Evolutionary conservation across 2,113 vertebrate species (phyloP), one percentile per base, ranked within the genome.

Genomic region (Scolopax mira): DNA sequence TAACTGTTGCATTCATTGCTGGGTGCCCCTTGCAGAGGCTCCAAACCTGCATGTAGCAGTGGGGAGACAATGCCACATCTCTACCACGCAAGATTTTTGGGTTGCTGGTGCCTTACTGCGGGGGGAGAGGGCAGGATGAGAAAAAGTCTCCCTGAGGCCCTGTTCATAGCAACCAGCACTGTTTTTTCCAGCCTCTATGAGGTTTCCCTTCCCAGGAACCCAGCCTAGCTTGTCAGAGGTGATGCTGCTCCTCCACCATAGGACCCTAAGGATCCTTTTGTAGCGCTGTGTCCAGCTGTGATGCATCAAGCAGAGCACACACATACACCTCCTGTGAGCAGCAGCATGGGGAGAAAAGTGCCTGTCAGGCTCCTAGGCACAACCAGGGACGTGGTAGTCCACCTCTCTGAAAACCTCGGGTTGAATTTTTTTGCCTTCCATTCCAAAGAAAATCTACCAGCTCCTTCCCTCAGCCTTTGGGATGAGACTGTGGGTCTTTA

Each of bases 61-160:
- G 0, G 19, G 0, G 2, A 88, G 39, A 37, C 23, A 25, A 33
- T 86, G 44, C 30, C 3, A 1, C 48, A 35, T 79, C 30, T 75
- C 39, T 0, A 0, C n/a, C 31, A 12, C 0, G 0, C 18, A 57
- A 44, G 67, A 46, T 66, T 83, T 51, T 57, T n/a, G 31, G 31
- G 51, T 51, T 75, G 25, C 31, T 88, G 41, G 7, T 70, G 7
- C 16, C 4, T 58, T 31, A 77, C 51, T 9, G 6, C 52, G 31
- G 35, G 10, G 18, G 15, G 8, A 64, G 31, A 65, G 28, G 57
- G 62, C 1, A 1, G 25, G 10, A 31, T 35, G 31, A 71, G 42
- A 55, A 91, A 24, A 77, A 65, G 55, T 62, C 46, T 57, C 66
- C 18, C 13, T 42, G 39, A 41, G 22, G 18, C 10, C 33, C 7